A percentile compares a stretch with the other conserved stretches of the same genome.
Evolutionary conservation across 2,113 vertebrate species (phyloP).

Genomic region (Paramormyrops kingsleyae): DNA sequence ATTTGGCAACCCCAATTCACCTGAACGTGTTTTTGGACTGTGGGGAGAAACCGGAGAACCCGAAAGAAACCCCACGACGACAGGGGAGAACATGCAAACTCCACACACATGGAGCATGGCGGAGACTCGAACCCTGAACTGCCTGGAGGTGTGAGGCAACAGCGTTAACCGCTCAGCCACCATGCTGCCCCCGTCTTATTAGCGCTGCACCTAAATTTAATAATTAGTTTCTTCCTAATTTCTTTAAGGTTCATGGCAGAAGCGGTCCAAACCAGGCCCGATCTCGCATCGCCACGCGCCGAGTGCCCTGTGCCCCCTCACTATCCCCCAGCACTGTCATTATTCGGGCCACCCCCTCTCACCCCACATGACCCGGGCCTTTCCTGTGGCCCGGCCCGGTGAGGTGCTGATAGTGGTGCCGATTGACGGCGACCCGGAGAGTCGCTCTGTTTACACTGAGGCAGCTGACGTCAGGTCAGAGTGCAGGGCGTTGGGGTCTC

Average conservation of each 20-base stretch:
- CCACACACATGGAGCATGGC: not conserved
- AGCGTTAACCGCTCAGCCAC: not conserved
- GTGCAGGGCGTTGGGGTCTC: slow-evolving; percentile 35
- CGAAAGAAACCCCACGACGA: not conserved
- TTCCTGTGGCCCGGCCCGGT: not conserved
- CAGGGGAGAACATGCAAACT: not conserved
- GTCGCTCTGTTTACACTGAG: not conserved
- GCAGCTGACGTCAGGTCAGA: slow-evolving; percentile 5
- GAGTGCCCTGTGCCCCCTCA: not conserved
- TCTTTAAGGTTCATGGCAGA: not conserved
- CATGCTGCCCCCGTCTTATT: not conserved
- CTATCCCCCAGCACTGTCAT: not conserved
- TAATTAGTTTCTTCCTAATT: not conserved
- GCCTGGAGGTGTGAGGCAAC: not conserved
- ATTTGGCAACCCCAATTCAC: not conserved
- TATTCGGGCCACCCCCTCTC: not conserved
- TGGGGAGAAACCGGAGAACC: not conserved
- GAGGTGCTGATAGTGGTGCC: not conserved
- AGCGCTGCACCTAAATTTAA: not conserved
- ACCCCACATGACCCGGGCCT: not conserved
- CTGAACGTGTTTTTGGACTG: not conserved
- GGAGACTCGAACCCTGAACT: not conserved
- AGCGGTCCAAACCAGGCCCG: not conserved
- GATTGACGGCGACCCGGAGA: slow-evolving; percentile 3
- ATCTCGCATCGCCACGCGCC: not conserved